Evolutionary conservation across 2,113 vertebrate species (phyloP).

Genomic region (Sula dactylatra): DNA sequence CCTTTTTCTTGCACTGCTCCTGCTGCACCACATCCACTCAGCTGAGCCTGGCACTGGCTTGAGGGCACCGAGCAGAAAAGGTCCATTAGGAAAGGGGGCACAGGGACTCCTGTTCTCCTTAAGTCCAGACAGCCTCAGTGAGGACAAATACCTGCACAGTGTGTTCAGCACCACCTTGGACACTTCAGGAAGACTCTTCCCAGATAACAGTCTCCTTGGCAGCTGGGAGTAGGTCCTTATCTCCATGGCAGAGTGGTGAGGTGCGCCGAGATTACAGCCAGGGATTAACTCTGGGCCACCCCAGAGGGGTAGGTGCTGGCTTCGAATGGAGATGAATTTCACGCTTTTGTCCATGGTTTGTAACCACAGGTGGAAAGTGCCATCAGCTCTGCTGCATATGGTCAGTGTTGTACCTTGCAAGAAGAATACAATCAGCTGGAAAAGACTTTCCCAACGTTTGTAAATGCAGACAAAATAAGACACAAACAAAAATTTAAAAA

Average conservation of each 20-base stretch:
- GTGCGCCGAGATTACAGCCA: fast-evolving
- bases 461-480: not conserved
- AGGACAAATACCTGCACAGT: not conserved
- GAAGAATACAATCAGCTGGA: not conserved
- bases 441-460: not conserved
- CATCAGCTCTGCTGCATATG: not conserved
- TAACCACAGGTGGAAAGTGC: not conserved
- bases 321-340: not conserved
- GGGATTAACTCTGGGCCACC: not conserved
- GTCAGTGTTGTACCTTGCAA: not conserved
- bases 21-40: not conserved
- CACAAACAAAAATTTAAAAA: not conserved
- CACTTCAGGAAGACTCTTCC: not conserved
- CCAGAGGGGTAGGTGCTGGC: not conserved
- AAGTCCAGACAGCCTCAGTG: not conserved
- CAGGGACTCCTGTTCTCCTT: not conserved
- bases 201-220: not conserved
- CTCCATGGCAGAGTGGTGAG: not conserved
- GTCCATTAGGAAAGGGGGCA: not conserved
- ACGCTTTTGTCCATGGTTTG: not conserved
- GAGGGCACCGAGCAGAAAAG: not conserved
- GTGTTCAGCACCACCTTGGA: not conserved
- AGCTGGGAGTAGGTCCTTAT: not conserved
- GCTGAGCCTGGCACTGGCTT: not conserved
- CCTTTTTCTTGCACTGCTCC: not conserved